Evolutionary conservation across 1,140 invertebrate genomes (phyloP), one percentile per base, ranked within the genome.

Genomic region (Drosophila miranda): DNA sequence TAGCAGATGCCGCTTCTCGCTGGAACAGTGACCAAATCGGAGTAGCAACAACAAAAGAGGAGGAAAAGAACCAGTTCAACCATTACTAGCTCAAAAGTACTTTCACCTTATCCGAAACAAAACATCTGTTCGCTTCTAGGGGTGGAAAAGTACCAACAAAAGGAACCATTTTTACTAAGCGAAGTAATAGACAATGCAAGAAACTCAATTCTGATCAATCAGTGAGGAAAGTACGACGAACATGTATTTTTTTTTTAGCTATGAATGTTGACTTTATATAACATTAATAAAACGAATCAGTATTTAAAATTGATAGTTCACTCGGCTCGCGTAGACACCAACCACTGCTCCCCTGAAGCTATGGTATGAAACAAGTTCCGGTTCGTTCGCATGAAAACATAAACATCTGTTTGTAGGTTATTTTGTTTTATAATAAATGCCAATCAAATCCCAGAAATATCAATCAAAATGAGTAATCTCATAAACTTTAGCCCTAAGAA

Each of bases 371-470:
- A 14, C 44, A 13, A 19, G 50, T 34, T 68, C 50, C 26, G 38
- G 13, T 42, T 68, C 51, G 5, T 26, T 9, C 23, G 13, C 30
- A n/a, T 13, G n/a, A 78, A 75, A 83, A 83, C 63, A 83, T 63
- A 83, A 83, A 79, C 79, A 83, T 66, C 46, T 83, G 79, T 78
- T 72, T 77, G 21, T 70, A 82, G 78, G 78, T 83, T 83, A 83
- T 56, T 67, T 66, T 9, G 79, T 79, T 83, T 83, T 83, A 72
- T 83, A 83, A 84, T 76, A 84, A 60, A 51, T 80, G 69, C 51
- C 45, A 42, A 13, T 48, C 58, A 14, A 70, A 23, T 43, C 53
- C 48, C 26, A 9, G 44, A 67, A 16, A 67, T 38, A 43, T 72
- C 42, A 83, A 48, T 75, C 56, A 81, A 86, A 75, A 86, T 86